These are phyloP conservation scores for Nautilus pompilius DNA, from an alignment of 1,140 invertebrate species.

Conservation along the genomic window DNA sequence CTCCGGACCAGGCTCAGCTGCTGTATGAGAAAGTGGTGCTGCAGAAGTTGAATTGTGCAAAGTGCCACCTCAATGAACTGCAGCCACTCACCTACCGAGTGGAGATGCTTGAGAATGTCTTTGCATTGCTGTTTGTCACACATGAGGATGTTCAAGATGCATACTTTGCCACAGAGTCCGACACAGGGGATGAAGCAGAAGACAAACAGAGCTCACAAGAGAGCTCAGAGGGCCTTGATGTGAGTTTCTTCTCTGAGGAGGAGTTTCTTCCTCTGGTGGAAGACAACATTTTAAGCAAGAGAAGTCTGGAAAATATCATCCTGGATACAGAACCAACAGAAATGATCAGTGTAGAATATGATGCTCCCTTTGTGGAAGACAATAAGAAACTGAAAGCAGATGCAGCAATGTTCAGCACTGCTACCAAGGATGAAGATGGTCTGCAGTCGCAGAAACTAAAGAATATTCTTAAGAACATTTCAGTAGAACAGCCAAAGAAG, in stretches of 20 bases:
- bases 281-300: too few species aligned
- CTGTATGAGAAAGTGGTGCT: constrained; percentile 37
- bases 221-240: constrained; percentile 5
- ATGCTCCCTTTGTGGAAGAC: constrained; percentile 1
- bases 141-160: constrained; percentile 44
- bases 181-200: constrained; percentile 29
- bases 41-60: constrained; percentile 29
- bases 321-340: background rate
- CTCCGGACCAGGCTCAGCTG: constrained; percentile 24
- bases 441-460: too few species aligned
- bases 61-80: constrained; percentile 40
- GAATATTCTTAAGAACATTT: background rate
- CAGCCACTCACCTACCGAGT: constrained; percentile 51
- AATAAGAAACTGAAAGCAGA: background rate
- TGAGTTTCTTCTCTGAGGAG: constrained; percentile 11
- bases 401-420: background rate
- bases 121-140: constrained; percentile 53
- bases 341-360: background rate
- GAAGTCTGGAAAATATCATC: too few species aligned
- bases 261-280: background rate
- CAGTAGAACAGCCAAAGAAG: too few species aligned
- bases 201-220: constrained; percentile 18
- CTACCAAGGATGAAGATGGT: background rate
- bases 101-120: constrained; percentile 57
- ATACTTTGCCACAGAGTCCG: constrained; percentile 22